Base-by-base conservation (phyloP, 2,888 invertebrate species). In the Orthosia gracilis region DNA sequence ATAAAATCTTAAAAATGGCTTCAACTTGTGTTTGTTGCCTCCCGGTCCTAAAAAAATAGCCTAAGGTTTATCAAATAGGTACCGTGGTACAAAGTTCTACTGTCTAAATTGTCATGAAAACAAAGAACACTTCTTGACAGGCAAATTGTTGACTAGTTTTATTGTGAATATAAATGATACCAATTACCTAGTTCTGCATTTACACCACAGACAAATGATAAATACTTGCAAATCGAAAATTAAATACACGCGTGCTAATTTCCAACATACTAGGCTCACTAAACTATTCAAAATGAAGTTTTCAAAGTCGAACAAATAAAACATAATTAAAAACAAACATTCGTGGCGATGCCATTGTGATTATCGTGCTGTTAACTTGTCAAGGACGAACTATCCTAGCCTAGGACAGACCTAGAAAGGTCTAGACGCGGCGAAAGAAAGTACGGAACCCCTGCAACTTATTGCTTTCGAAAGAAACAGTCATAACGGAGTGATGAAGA, bases 371-470 rank as follows among this genome's bases (percentile, higher is more conserved):
- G 88, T 86, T 86, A 89, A 92, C 90, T 91, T 90, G 86, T 89
- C 94, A 95, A 95, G 95, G 95, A 87, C 94, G 87, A 81, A 84
- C 90, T 91, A 90, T 91, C 91, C 90, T 89, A 85, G 82, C 87
- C 87, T 23, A 23, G 1, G 61, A 73, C 50, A 89, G 88, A 88
- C 64, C 62, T 85, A 83, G 18, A 13, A 79, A 87, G 21, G 13
- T 3, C 11, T 80, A 91, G 89, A 91, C 71, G 67, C 59, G 87
- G 57, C 82, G 54, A 18, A 49, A 47, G 52, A 65, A 79, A 73
- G 63, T 66, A 47, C 15, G 21, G 1, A 23, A 4, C 12, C 17
- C 12, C 21, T 9, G 12, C n/a, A 21, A 21, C 2, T 17, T 11
- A 3, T 9, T 4, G 11, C 17, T 23, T 12, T 4, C 11, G 47